phyloP scores from a whole-genome alignment of 2,888 invertebrate species.

The Scaptomyza cyrtandrae region DNA sequence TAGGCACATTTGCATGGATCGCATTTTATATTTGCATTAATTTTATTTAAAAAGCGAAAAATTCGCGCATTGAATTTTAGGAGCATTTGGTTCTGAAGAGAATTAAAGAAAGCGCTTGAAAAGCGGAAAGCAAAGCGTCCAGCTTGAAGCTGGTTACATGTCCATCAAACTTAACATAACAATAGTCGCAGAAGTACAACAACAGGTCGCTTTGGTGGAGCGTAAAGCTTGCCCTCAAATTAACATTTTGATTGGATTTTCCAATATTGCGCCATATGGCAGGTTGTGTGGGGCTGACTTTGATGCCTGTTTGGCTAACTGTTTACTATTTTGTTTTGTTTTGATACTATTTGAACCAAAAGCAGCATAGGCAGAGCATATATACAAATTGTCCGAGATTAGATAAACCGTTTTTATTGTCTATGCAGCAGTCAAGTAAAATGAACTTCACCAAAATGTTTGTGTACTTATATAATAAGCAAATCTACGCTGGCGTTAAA shows the following conservation, averaged over 20 bases:
- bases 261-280: slow-evolving; percentile 77
- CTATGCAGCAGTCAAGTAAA: slow-evolving; percentile 16
- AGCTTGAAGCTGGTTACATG: slow-evolving; percentile 4
- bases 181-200: slow-evolving; percentile 18
- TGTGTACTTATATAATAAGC: slow-evolving; percentile 1
- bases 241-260: slow-evolving; percentile 80
- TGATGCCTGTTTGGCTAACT: slow-evolving; percentile 42
- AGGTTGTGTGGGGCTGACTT: slow-evolving; percentile 50
- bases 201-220: slow-evolving; percentile 33
- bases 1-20: slow-evolving; percentile 32
- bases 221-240: slow-evolving; percentile 55
- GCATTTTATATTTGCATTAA: slow-evolving; percentile 65
- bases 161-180: slow-evolving; percentile 49
- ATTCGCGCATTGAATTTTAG: slow-evolving; percentile 27
- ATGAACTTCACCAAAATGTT: background rate
- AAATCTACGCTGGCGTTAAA: background rate
- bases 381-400: slow-evolving; percentile 50
- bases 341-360: slow-evolving; percentile 4
- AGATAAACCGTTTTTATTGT: slow-evolving; percentile 54
- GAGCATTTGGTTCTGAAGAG: background rate
- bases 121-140: slow-evolving; percentile 7
- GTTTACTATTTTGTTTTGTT: slow-evolving; percentile 49
- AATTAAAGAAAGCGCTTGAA: slow-evolving; percentile 1
- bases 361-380: slow-evolving; percentile 7
- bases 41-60: slow-evolving; percentile 39